Evolutionary conservation across 2,797 vertebrate genomes (phyloP), one percentile per base, ranked within the genome.

Genomic region (Pseudomugil gertrudae): DNA sequence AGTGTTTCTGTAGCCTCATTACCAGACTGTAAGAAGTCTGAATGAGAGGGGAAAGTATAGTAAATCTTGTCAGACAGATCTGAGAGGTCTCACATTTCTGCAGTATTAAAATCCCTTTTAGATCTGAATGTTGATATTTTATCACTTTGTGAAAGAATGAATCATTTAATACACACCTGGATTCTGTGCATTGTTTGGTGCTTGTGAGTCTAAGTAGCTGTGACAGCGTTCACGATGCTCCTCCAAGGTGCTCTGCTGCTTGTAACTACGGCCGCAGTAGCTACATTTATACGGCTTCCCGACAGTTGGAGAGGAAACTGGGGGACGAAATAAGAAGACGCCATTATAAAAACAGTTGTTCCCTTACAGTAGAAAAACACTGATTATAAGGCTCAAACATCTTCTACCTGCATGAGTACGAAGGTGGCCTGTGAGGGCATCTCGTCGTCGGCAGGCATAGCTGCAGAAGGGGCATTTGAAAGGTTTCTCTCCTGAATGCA

Each of bases 391-490:
- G 15, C 14, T 59, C 62, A 4, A 72, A 67, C 68, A 23, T 47
- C 9, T 74, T 93, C 89, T 91, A 98, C 97, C 97, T 9, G 97
- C 96, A 87, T 99, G 97, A 17, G 97, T 99, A 58, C 97, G 95
- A 81, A 99, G 95, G 91, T 99, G 97, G 68, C 97, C 97, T 0
- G 95, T 96, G 53, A 99, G 95, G 0, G 97, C 97, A 4, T 98
- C 97, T 51, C 97, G 87, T 76, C 97, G 92, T 72, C 97, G 95
- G 75, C 97, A 98, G 85, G 97, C 97, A 1, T 98, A 98, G 93
- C 95, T 98, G 89, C 97, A 98, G 90, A 98, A 98, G 77, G 97
- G 97, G 72, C 97, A 98, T 87, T 98, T 98, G 93, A 98, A 98
- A 83, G 97, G 97, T 87, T 98, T 98, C 93, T 98, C 97, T 5